phyloP scores from a whole-genome alignment of 2,113 vertebrate species.

The Menura novaehollandiae region DNA sequence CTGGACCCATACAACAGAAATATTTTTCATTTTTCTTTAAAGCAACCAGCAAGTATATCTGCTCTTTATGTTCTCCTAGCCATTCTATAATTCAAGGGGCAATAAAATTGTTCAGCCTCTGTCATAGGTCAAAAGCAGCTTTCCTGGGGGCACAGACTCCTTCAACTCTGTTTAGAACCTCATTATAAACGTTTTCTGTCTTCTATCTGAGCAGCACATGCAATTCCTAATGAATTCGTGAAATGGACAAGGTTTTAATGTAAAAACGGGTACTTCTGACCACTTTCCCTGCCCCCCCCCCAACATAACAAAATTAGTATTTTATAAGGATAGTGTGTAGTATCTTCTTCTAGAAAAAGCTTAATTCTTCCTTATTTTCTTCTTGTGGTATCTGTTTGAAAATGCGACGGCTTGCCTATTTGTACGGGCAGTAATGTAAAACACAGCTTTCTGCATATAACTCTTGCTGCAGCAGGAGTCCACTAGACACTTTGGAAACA shows the following conservation, averaged over 20 bases:
- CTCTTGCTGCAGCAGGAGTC: neutral
- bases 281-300: neutral
- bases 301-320: neutral
- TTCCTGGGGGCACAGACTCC: neutral
- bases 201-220: neutral
- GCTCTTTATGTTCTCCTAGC: neutral
- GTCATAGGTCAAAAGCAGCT: neutral
- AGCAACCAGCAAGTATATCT: neutral
- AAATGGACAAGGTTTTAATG: neutral
- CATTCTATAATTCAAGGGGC: neutral
- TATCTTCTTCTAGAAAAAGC: neutral
- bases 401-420: neutral
- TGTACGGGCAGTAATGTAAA: neutral
- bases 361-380: neutral
- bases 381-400: neutral
- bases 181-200: neutral
- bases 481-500: neutral
- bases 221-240: neutral
- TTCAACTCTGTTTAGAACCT: neutral
- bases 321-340: neutral
- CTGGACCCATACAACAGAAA: neutral
- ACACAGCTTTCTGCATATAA: neutral
- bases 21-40: neutral
- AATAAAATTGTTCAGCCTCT: neutral
- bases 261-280: neutral